Evolutionary conservation across 2,888 invertebrate genomes (phyloP), one percentile per base, ranked within the genome.

Genomic region (Euclidia mi): DNA sequence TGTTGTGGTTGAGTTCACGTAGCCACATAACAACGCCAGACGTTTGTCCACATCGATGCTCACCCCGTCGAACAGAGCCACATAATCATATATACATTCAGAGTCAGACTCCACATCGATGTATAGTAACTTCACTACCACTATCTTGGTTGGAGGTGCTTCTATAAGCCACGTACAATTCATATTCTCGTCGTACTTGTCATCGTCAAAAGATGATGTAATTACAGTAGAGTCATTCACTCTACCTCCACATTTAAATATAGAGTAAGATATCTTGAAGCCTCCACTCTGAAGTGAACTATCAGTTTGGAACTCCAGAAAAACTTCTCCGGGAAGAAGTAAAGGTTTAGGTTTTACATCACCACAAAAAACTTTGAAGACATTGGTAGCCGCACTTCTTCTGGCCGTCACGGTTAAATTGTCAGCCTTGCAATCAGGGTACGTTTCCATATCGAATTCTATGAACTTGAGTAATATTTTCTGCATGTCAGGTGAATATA

Each of bases 91-190:
- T 0, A 42, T 42, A 79, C 97, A 97, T 0, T 85, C 73, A 0
- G 43, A 11, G 35, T 77, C 84, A 20, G 83, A 80, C 76, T 96
- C 95, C 63, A 96, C 72, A 34, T 95, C 92, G 55, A 97, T 94
- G 41, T 92, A 91, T 34, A 92, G 87, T 71, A 96, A 96, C 88
- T 95, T 95, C 11, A 97, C 72, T 9, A 96, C 87, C 6, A 97
- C 94, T 34, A 95, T 93, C 84, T 96, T 96, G 59, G 95, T 95
- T 17, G 79, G 68, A 0, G 96, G 97, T 0, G 98, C 98, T 47
- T 95, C 95, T 45, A 98, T 96, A 51, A 95, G 86, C 98, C 98
- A 99, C 0, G 95, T 90, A 84, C 98, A 98, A 68, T 96, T 95
- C 69, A 96, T 84, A 63, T 94, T 88, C 15, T 89, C 87, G 25